Conservation (phyloP, 2,113 vertebrate genomes). For the Paedocypris sp. region DNA sequence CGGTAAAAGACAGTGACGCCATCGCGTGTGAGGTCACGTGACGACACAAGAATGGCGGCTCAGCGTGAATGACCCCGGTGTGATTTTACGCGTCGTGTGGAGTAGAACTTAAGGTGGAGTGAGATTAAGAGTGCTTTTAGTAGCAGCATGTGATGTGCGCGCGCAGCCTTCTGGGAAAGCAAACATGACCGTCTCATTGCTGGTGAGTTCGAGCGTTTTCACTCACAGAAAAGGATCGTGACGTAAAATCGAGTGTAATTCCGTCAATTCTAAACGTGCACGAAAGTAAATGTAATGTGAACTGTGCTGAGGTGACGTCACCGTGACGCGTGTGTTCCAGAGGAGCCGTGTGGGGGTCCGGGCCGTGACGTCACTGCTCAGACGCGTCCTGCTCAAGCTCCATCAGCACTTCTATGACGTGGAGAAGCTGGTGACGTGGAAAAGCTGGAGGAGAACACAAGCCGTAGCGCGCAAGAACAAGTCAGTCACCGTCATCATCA, state of each 20-base stretch:
- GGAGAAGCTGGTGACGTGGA: conserved; percentile 46
- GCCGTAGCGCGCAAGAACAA: conserved; percentile 43
- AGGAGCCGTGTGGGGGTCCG: conserved; percentile 27
- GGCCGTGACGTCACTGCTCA: conserved; percentile 25
- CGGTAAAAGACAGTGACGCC: too few relatives aligned
- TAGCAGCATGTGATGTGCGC: too few relatives aligned
- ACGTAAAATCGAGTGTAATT: too few relatives aligned
- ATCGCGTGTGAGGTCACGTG: too few relatives aligned
- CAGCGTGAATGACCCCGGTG: too few relatives aligned
- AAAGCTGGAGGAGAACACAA: conserved; percentile 1
- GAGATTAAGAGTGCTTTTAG: too few relatives aligned
- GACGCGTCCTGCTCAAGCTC: conserved; percentile 44
- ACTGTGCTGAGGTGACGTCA: too few relatives aligned
- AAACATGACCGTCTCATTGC: conserved; percentile 44
- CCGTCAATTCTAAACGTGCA: not conserved
- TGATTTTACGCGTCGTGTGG: too few relatives aligned
- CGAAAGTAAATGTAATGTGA: not conserved
- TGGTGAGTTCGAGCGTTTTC: conserved; percentile 33
- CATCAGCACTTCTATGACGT: conserved; percentile 50
- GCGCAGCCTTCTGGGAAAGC: too few relatives aligned
- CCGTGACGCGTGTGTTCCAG: not conserved
- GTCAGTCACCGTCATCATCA: conserved; percentile 42
- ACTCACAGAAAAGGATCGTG: not conserved
- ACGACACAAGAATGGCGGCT: too few relatives aligned
- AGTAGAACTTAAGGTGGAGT: too few relatives aligned